Base-by-base conservation (phyloP, 2,113 vertebrate genomes). In the Microtus ochrogaster region DNA sequence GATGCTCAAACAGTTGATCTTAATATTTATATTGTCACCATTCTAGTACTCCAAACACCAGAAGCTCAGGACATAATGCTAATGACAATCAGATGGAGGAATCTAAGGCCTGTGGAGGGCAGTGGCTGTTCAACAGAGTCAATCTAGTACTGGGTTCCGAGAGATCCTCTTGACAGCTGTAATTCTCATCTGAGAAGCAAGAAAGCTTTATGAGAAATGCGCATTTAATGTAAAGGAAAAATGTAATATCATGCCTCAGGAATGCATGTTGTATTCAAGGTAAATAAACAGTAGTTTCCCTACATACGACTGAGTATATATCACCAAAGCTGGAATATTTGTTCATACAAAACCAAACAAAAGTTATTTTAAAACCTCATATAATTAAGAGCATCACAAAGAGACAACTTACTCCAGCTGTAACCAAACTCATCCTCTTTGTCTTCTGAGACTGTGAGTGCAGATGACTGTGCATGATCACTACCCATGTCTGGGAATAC, bases 351-450 rank as follows among this genome's bases (percentile, higher is more conserved):
- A n/a, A 79, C 7, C 16, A 52, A 24, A 12, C 66, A 5, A 72
- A 22, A 30, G 7, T 11, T 92, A 93, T 70, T 96, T 96, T 63
- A 97, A 79, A 11, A 79, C 4, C 4, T 49, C 79, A 3, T 66
- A 72, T 55, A 96, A 96, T 1, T 41, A 96, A 95, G 90, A 44
- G 49, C 47, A 84, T 76, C 47, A 92, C 12, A 86, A 73, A 95
- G 49, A 36, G 47, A 74, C 92, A 96, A 99, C 99, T 99, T 98
- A 99, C 99, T 99, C 99, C 99, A 99, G 97, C 98, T 99, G 98
- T 99, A 99, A 95, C 99, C 99, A 16, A 99, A 99, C 97, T 99
- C 99, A 97, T 99, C 99, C 96, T 99, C 99, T 49, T 97, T 98
- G 72, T 98, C 98, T 93, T 99, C 98, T 97, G 72, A 91, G 65